A percentile compares a stretch with the other conserved stretches of the same genome.
phyloP scores from a whole-genome alignment of 2,113 vertebrate species.

The Agapornis roseicollis region DNA sequence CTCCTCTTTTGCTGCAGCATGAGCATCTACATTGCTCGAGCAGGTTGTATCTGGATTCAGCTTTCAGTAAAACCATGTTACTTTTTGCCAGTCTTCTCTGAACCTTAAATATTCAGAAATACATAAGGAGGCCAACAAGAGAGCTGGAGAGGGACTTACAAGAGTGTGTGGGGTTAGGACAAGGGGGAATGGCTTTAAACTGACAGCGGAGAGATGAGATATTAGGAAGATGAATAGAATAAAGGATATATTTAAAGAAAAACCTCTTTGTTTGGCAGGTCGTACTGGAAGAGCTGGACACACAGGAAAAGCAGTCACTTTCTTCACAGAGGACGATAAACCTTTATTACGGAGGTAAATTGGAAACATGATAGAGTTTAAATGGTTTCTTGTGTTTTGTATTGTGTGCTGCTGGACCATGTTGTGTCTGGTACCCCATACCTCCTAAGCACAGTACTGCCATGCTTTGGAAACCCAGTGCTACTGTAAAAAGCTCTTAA shows the following conservation, averaged over 20 bases:
- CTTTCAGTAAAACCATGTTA: background rate
- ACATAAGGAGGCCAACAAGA: background rate
- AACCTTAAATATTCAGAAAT: background rate
- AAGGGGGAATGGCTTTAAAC: background rate
- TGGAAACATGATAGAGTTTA: background rate
- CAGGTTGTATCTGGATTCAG: background rate
- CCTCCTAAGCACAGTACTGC: background rate
- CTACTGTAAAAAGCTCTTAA: background rate
- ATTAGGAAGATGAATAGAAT: background rate
- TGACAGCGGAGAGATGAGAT: background rate
- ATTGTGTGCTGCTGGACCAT: background rate
- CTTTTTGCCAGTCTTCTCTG: background rate
- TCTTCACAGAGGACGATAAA: slow-evolving; percentile 96
- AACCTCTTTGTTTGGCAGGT: slow-evolving; percentile 71
- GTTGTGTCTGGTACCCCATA: background rate
- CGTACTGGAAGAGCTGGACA: slow-evolving; percentile 94
- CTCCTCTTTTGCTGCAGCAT: background rate
- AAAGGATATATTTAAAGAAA: background rate
- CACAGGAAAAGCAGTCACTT: slow-evolving; percentile 90
- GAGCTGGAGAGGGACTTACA: background rate
- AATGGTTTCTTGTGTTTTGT: background rate
- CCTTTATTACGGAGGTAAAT: slow-evolving; percentile 90
- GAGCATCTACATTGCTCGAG: background rate
- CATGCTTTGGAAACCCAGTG: background rate
- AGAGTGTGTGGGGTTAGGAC: background rate